These are phyloP conservation scores for Zelleria hepariella DNA, from an alignment of 2,888 invertebrate species.

Conservation along the genomic window DNA sequence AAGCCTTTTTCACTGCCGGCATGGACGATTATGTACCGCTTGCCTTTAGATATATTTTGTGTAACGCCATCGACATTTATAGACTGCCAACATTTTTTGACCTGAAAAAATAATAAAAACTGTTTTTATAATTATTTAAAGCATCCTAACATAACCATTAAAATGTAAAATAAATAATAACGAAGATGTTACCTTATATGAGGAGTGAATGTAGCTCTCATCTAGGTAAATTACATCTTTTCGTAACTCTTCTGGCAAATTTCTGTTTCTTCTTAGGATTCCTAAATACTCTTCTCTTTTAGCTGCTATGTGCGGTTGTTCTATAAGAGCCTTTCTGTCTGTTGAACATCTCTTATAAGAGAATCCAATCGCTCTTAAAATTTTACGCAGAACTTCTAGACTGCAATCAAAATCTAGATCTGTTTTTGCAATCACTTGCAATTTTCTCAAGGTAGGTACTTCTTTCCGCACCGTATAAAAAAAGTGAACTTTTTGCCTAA, in stretches of 20 bases:
- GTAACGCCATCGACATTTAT: slow-evolving; percentile 8
- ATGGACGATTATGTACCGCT: slow-evolving; percentile 16
- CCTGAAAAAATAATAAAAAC: neutral
- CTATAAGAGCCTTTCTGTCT: slow-evolving; percentile 8
- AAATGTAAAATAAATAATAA: neutral
- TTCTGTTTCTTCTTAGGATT: slow-evolving; percentile 13
- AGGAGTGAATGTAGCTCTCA: slow-evolving; percentile 21
- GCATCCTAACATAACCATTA: neutral
- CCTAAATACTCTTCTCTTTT: slow-evolving; percentile 14
- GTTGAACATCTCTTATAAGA: slow-evolving; percentile 10
- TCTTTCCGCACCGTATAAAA: slow-evolving; percentile 4
- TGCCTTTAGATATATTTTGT: slow-evolving; percentile 15
- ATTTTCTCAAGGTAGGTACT: neutral
- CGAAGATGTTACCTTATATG: slow-evolving; percentile 13
- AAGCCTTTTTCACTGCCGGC: slow-evolving; percentile 19
- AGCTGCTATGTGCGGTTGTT: slow-evolving; percentile 10
- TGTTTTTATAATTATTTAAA: neutral
- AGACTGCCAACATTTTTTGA: slow-evolving; percentile 18
- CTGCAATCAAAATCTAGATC: neutral
- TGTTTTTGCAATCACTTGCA: neutral
- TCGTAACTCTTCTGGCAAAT: slow-evolving; percentile 15
- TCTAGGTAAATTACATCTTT: slow-evolving; percentile 21
- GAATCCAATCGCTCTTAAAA: slow-evolving; percentile 11
- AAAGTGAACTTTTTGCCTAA: slow-evolving; percentile 6
- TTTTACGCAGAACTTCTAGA: slow-evolving; percentile 8